Evolutionary conservation across 1,140 invertebrate genomes (phyloP).

Genomic region (Coelopa frigida): DNA sequence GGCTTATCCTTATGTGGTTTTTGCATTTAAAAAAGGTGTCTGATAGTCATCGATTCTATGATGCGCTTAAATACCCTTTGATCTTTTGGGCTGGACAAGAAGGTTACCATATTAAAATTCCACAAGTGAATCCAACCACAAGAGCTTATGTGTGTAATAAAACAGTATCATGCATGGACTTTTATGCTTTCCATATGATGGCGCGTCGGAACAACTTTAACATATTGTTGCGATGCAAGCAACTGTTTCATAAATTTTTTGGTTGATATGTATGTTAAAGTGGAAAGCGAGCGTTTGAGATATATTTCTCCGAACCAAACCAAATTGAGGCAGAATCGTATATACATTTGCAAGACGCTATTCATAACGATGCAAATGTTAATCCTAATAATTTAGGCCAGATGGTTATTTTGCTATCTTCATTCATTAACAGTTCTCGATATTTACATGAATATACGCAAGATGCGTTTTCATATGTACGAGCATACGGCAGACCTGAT

Average conservation of each 20-base stretch:
- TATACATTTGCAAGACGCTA: constrained; percentile 9
- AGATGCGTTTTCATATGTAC: constrained; percentile 49
- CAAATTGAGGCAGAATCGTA: constrained; percentile 11
- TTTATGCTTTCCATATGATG: constrained; percentile 43
- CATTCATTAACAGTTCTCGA: constrained; percentile 41
- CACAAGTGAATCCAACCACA: constrained; percentile 1
- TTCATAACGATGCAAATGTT: constrained; percentile 23
- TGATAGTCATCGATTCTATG: constrained; percentile 33
- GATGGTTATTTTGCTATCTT: constrained; percentile 44
- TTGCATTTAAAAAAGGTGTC: constrained; percentile 3
- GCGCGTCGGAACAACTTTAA: constrained; percentile 40
- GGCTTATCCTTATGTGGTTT: too few species aligned
- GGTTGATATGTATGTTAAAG: constrained; percentile 15
- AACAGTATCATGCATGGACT: constrained; percentile 25
- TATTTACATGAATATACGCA: constrained; percentile 48
- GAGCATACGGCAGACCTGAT: constrained; percentile 40
- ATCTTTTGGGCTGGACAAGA: constrained; percentile 44
- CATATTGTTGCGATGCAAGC: constrained; percentile 31
- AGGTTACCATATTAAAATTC: constrained; percentile 30
- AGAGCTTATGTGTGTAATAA: not conserved
- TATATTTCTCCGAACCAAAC: constrained; percentile 8
- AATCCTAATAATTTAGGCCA: constrained; percentile 33
- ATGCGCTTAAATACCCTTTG: constrained; percentile 45
- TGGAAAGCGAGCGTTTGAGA: constrained; percentile 2
- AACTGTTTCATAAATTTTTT: constrained; percentile 22